Evolutionary conservation across 2,888 invertebrate genomes (phyloP).

Genomic region (Orthosia cruda): DNA sequence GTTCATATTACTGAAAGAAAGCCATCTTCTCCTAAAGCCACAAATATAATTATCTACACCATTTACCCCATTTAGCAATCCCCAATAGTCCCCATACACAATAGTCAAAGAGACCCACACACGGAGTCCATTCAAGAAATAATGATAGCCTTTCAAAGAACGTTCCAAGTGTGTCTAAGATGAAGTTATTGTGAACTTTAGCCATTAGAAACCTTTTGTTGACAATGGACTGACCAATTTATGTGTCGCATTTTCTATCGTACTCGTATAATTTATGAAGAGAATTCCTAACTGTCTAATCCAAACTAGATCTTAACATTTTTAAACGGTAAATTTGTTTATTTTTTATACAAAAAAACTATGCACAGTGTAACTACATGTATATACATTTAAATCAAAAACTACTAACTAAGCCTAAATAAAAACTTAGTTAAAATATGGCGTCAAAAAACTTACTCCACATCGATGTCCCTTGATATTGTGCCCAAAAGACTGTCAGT

Average conservation of each 20-base stretch:
- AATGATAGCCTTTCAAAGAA: slow-evolving; percentile 14
- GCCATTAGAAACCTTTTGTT: slow-evolving; percentile 25
- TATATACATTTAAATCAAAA: too few species aligned
- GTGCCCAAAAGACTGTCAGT: too few species aligned
- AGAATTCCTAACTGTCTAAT: too few species aligned
- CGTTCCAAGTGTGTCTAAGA: slow-evolving; percentile 1
- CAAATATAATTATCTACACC: not conserved
- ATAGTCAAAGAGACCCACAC: not conserved
- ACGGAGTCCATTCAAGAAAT: slow-evolving; percentile 12
- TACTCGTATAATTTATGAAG: not conserved
- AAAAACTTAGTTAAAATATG: too few species aligned
- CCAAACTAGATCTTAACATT: too few species aligned
- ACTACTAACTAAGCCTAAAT: too few species aligned
- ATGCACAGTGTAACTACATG: too few species aligned
- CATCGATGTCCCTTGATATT: too few species aligned
- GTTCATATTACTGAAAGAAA: not conserved
- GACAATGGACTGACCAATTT: slow-evolving; percentile 6
- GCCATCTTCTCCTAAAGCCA: not conserved
- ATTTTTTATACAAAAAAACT: too few species aligned
- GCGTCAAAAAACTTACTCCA: too few species aligned
- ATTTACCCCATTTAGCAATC: not conserved
- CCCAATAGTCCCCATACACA: not conserved
- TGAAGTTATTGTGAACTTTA: slow-evolving; percentile 25
- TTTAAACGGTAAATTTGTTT: too few species aligned
- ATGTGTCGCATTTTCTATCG: not conserved